A percentile compares a stretch with the other conserved stretches of the same genome.
Evolutionary conservation across 2,888 invertebrate genomes (phyloP).

Genomic region (Dendrolimus pini): DNA sequence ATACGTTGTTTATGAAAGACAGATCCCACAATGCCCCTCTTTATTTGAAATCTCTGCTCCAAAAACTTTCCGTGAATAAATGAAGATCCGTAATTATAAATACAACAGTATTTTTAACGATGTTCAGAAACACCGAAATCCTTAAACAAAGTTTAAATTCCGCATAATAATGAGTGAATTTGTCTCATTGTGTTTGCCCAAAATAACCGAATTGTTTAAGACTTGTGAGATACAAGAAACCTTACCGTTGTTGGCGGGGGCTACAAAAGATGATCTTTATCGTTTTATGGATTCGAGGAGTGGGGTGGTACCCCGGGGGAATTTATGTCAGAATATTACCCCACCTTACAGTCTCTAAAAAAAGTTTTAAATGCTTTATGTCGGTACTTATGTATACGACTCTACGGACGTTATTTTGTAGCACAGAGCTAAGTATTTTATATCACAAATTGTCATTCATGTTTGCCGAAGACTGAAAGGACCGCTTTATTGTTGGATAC

Average conservation of each 20-base stretch:
- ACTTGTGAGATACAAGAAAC: constrained; percentile 22
- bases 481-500: constrained; percentile 31
- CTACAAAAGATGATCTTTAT: constrained; percentile 63
- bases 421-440: constrained; percentile 24
- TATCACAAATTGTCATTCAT: constrained; percentile 29
- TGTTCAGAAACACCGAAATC: constrained; percentile 17
- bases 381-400: constrained; percentile 33
- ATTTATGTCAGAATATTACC: constrained; percentile 54
- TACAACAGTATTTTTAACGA: constrained; percentile 8
- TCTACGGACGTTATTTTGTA: constrained; percentile 24
- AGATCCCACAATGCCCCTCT: background rate
- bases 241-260: constrained; percentile 29
- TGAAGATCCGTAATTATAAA: background rate
- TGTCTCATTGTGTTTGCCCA: constrained; percentile 23
- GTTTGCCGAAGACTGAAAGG: constrained; percentile 26
- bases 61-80: background rate
- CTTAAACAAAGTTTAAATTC: constrained; percentile 26
- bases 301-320: constrained; percentile 38
- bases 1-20: background rate
- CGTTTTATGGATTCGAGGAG: constrained; percentile 53
- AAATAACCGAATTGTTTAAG: constrained; percentile 31
- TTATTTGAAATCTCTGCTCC: background rate
- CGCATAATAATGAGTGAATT: constrained; percentile 34
- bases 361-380: constrained; percentile 62
- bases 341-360: constrained; percentile 47